Evolutionary conservation across 2,113 vertebrate species (phyloP).

Genomic region (Euleptes europaea): DNA sequence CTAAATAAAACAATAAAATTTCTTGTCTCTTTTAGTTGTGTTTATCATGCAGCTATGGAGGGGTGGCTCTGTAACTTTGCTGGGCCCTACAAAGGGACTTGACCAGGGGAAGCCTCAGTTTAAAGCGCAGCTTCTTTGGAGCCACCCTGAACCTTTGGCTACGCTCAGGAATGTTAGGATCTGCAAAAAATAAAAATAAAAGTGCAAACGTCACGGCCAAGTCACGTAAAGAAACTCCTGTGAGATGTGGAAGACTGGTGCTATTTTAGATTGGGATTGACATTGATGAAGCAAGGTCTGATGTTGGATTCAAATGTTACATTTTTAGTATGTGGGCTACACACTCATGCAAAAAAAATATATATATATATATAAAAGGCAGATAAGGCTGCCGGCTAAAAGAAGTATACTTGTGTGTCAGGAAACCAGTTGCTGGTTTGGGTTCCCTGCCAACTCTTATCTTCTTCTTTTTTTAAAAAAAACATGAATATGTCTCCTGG

Average conservation of each 20-base stretch:
- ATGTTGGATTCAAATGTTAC: background rate
- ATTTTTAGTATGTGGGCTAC: background rate
- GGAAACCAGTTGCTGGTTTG: background rate
- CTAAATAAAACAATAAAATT: constrained; percentile 97
- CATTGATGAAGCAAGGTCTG: background rate
- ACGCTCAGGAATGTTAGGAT: background rate
- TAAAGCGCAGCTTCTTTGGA: background rate
- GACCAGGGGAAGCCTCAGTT: background rate
- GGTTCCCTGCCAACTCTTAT: background rate
- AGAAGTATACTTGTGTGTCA: background rate
- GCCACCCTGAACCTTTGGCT: background rate
- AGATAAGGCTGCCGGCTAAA: background rate
- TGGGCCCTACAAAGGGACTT: background rate
- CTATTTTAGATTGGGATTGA: background rate
- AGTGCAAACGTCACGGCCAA: background rate
- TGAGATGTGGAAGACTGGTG: background rate
- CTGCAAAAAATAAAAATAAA: background rate
- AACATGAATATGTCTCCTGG: background rate
- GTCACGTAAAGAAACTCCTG: background rate
- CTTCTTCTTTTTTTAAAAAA: background rate
- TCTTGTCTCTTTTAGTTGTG: constrained; percentile 64
- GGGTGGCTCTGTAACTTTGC: background rate
- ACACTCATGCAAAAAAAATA: too few relatives aligned
- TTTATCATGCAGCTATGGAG: constrained; percentile 48
- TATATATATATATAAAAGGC: too few relatives aligned